These are phyloP conservation scores for Drosophila anceps DNA, from an alignment of 2,888 invertebrate species.

Conservation along the genomic window DNA sequence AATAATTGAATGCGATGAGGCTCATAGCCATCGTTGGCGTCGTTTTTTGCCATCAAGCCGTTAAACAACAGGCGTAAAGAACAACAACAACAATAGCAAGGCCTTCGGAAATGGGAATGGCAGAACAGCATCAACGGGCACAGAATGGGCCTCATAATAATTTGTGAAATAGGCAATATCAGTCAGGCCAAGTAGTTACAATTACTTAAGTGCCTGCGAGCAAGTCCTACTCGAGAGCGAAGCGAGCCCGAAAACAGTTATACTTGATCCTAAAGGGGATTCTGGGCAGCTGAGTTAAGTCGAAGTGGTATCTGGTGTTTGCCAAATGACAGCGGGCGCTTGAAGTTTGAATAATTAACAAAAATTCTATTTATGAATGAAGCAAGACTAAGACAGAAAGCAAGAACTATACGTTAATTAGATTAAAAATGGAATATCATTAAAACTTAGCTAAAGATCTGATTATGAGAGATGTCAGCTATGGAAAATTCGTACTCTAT, in stretches of 20 bases:
- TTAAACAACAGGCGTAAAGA: slow-evolving; percentile 78
- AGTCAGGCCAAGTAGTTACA: slow-evolving; percentile 77
- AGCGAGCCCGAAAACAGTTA: slow-evolving; percentile 15
- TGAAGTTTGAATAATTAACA: background rate
- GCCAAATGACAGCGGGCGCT: background rate
- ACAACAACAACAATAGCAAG: slow-evolving; percentile 40
- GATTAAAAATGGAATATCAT: too few relatives aligned
- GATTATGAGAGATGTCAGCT: background rate
- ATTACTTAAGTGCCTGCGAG: slow-evolving; percentile 77
- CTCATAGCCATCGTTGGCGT: slow-evolving; percentile 72
- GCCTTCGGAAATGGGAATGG: slow-evolving; percentile 36
- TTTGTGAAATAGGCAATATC: slow-evolving; percentile 80
- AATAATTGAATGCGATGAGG: slow-evolving; percentile 82
- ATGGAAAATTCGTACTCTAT: slow-evolving; percentile 14
- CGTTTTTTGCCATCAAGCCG: slow-evolving; percentile 80
- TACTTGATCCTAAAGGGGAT: slow-evolving; percentile 29
- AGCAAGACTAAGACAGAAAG: background rate
- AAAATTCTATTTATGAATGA: background rate
- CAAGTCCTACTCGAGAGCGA: slow-evolving; percentile 13
- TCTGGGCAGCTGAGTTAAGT: background rate
- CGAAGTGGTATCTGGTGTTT: background rate
- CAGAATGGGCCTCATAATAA: slow-evolving; percentile 76
- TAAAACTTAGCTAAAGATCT: too few relatives aligned
- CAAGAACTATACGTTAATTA: background rate
- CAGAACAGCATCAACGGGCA: slow-evolving; percentile 32